Percentiles rank a stretch among this genome's conserved stretches.
Conservation (phyloP, 2,888 invertebrate species). For the Tortricodes alternella region DNA sequence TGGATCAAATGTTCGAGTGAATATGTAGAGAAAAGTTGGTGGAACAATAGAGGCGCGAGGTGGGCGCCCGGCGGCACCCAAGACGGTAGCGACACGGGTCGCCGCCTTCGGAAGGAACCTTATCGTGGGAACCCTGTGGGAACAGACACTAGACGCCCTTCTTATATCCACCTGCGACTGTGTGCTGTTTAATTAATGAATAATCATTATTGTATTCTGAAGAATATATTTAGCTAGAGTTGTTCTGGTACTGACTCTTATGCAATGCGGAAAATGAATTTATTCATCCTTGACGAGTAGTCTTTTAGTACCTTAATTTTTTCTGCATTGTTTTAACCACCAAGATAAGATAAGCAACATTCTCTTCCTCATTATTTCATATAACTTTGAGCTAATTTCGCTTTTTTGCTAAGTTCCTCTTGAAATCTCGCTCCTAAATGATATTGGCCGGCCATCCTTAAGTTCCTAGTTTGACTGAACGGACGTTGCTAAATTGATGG, state of each 20-base stretch:
- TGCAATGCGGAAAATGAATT: too few species aligned
- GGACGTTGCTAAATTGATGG: too few species aligned
- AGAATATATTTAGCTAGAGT: neutral
- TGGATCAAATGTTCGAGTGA: slow-evolving; percentile 10
- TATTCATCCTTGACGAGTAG: too few species aligned
- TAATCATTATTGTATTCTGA: slow-evolving; percentile 22
- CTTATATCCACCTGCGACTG: slow-evolving; percentile 54
- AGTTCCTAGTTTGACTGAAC: too few species aligned
- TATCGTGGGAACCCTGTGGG: slow-evolving; percentile 63
- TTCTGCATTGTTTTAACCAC: too few species aligned
- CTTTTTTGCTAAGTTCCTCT: too few species aligned
- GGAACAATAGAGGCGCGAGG: slow-evolving; percentile 60
- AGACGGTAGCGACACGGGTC: slow-evolving; percentile 79
- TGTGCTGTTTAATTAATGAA: slow-evolving; percentile 32
- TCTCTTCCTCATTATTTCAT: too few species aligned
- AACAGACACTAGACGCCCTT: slow-evolving; percentile 46
- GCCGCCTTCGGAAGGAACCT: slow-evolving; percentile 76
- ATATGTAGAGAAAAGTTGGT: neutral
- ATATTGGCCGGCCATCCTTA: too few species aligned
- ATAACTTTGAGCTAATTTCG: too few species aligned
- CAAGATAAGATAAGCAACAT: too few species aligned
- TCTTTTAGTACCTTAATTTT: too few species aligned
- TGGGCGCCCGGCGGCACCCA: slow-evolving; percentile 43
- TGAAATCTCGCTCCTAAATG: too few species aligned
- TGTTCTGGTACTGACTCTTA: neutral